Conservation (phyloP, 2,888 invertebrate genomes). For the Lacanobia oleracea region DNA sequence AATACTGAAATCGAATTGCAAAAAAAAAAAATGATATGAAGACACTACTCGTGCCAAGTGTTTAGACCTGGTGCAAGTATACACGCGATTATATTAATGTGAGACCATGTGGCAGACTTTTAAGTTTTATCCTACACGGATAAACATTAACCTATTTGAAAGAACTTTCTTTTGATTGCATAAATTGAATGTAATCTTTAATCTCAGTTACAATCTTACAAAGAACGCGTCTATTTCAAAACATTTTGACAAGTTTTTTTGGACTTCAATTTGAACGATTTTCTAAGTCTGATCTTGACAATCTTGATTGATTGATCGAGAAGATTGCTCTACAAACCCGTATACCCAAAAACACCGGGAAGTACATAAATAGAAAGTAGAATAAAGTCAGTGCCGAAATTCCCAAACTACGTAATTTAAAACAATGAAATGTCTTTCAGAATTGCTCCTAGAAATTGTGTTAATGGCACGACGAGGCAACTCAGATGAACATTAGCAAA, state of each 20-base stretch:
- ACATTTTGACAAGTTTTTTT: too few relatives aligned
- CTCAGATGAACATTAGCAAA: conserved; percentile 49
- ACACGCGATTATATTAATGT: not conserved
- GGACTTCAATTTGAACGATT: too few relatives aligned
- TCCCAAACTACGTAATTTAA: conserved; percentile 1
- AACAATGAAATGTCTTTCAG: conserved; percentile 46
- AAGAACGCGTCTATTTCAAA: too few relatives aligned
- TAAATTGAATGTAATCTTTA: too few relatives aligned
- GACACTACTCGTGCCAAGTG: not conserved
- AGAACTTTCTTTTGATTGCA: too few relatives aligned
- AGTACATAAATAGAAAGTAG: not conserved
- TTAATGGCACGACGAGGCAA: conserved; percentile 55
- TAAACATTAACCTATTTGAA: too few relatives aligned
- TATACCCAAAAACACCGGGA: not conserved
- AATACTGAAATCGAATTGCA: not conserved
- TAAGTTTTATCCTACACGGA: too few relatives aligned
- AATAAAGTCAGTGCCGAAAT: not conserved
- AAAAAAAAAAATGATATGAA: not conserved
- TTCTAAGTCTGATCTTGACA: not conserved
- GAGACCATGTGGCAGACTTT: not conserved
- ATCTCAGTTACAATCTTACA: too few relatives aligned
- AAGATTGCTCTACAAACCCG: not conserved
- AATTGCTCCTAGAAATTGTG: conserved; percentile 57
- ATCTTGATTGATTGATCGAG: not conserved
- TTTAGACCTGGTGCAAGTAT: not conserved